Percentiles rank a stretch among this genome's conserved stretches.
Conservation (phyloP, 2,113 vertebrate species). For the Tragelaphus buxtoni region DNA sequence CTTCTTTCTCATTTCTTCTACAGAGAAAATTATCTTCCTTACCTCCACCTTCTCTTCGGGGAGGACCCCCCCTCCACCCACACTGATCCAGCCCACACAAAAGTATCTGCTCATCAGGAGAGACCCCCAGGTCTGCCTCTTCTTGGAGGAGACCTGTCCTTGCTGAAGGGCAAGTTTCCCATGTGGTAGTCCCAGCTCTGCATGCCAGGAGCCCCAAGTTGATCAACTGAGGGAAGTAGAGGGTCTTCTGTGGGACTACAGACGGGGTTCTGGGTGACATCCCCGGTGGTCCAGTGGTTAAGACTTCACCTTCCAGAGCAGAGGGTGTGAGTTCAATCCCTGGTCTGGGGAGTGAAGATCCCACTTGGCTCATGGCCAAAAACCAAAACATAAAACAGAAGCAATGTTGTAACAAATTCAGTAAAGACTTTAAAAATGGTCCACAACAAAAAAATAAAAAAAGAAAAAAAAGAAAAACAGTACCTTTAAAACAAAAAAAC, state of each 20-base stretch:
- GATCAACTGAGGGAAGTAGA: not conserved
- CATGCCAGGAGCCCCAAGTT: not conserved
- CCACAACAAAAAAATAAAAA: not conserved
- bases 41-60: not conserved
- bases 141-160: not conserved
- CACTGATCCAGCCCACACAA: not conserved
- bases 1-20: not conserved
- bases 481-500: not conserved
- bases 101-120: not conserved
- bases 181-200: not conserved
- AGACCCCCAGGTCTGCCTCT: not conserved
- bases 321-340: not conserved
- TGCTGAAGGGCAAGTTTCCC: not conserved
- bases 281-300: not conserved
- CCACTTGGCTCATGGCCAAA: not conserved
- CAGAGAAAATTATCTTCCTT: not conserved
- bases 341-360: not conserved
- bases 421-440: not conserved
- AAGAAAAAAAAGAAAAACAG: too few relatives aligned
- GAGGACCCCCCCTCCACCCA: not conserved
- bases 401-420: not conserved
- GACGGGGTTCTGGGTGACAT: not conserved
- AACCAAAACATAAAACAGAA: not conserved
- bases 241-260: not conserved
- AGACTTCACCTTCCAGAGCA: not conserved